Evolutionary conservation across 2,113 vertebrate species (phyloP), one percentile per base, ranked within the genome.

Genomic region (Pipra filicauda): DNA sequence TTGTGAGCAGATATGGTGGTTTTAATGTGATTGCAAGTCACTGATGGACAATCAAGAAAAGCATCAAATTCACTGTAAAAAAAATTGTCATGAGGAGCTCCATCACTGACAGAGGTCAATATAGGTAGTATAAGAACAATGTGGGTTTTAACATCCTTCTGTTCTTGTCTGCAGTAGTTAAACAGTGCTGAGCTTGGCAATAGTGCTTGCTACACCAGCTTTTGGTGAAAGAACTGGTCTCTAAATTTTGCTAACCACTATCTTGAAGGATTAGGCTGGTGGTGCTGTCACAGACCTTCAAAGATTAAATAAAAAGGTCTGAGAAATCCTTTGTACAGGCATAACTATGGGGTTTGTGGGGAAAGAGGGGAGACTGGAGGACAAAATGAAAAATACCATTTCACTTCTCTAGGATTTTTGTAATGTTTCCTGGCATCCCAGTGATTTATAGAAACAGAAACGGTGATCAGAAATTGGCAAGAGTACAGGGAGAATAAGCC

Each of bases 401-500:
- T 91, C n/a, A 37, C 8, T 79, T 93, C 35, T 76, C 44, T 82
- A 2, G 82, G 21, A 54, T 76, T 91, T 96, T 91, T 88, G n/a
- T 79, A 37, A 83, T 64, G 39, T 83, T 93, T 94, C 16, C 39
- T 95, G 90, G 49, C 82, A 79, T 94, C 69, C 28, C 51, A 67
- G 51, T 86, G 93, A 95, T 96, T 95, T 93, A 92, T 91, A 91
- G 84, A 72, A 92, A 73, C 30, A 85, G 88, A 82, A 95, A 61
- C 70, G 71, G 51, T 84, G 75, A 74, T 74, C 89, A 91, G n/a
- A 62, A 91, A 89, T 52, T 89, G 75, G 59, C 74, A 75, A 58
- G 58, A 89, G 44, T 79, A 61, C n/a, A 91, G 66, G 43, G 52
- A 82, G 62, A 81, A 44, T 94, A 91, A 91, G 71, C n/a, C 4